A percentile compares a stretch with the other conserved stretches of the same genome.
Conservation (phyloP, 2,888 invertebrate species). For the Drosophila ustulata region DNA sequence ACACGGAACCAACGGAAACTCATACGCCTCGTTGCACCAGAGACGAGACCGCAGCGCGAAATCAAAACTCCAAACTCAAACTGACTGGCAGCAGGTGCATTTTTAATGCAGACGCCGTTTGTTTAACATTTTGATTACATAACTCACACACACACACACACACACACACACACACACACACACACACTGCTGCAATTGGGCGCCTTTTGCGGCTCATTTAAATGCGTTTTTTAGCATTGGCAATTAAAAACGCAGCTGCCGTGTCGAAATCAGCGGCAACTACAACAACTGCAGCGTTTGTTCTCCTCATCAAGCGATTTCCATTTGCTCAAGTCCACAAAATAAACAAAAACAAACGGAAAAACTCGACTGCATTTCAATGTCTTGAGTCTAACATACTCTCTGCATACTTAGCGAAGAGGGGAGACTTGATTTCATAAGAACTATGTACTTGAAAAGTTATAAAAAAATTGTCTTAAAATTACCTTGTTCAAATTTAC, state of each 20-base stretch:
- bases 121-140: conserved; percentile 51
- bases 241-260: conserved; percentile 73
- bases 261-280: conserved; percentile 58
- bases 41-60: conserved; percentile 9
- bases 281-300: conserved; percentile 49
- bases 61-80: conserved; percentile 1
- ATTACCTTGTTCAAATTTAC: not conserved
- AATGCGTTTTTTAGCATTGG: conserved; percentile 61
- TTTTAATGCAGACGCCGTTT: conserved; percentile 33
- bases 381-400: conserved; percentile 32
- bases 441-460: not conserved
- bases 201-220: conserved; percentile 64
- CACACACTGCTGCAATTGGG: conserved; percentile 46
- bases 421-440: not conserved
- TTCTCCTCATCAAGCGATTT: conserved; percentile 57
- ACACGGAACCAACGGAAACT: conserved; percentile 67
- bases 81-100: conserved; percentile 59
- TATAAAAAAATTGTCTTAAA: not conserved
- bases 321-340: conserved; percentile 35
- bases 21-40: conserved; percentile 78
- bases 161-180: conserved; percentile 7
- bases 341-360: conserved; percentile 34
- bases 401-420: not conserved
- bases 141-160: conserved; percentile 30
- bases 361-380: conserved; percentile 44